These are phyloP conservation scores for Oedothorax gibbosus DNA, from an alignment of 1,140 invertebrate genomes.

Conservation along the genomic window DNA sequence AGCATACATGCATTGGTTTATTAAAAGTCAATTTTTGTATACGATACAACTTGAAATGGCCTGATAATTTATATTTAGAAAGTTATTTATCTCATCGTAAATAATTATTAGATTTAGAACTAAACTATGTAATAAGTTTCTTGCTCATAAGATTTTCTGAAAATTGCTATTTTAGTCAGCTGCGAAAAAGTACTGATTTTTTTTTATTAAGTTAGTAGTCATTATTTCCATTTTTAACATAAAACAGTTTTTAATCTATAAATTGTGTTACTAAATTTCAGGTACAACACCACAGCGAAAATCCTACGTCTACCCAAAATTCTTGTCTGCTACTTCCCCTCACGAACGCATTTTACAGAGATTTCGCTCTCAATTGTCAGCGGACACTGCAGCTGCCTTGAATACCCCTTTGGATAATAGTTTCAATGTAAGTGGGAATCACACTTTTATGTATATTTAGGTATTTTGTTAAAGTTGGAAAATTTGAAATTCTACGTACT, in stretches of 20 bases:
- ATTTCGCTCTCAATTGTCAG: slow-evolving; percentile 64
- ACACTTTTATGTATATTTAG: background rate
- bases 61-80: too few relatives aligned
- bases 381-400: slow-evolving; percentile 9
- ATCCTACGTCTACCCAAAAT: slow-evolving; percentile 75
- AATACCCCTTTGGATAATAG: slow-evolving; percentile 33
- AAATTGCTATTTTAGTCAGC: background rate
- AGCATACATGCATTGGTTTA: too few relatives aligned
- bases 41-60: too few relatives aligned
- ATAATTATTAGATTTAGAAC: too few relatives aligned
- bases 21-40: too few relatives aligned
- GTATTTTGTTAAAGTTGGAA: background rate
- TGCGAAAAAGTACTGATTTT: background rate
- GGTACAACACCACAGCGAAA: slow-evolving; percentile 74
- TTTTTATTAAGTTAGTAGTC: too few relatives aligned
- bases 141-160: background rate
- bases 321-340: slow-evolving; percentile 76
- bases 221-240: too few relatives aligned
- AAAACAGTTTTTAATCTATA: background rate
- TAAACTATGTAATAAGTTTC: too few relatives aligned
- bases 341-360: slow-evolving; percentile 76
- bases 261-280: slow-evolving; percentile 17
- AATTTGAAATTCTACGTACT: too few relatives aligned
- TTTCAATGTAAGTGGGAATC: slow-evolving; percentile 29
- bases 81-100: too few relatives aligned